These are phyloP conservation scores for Antennarius striatus DNA, from an alignment of 2,113 vertebrate genomes.

Conservation along the genomic window DNA sequence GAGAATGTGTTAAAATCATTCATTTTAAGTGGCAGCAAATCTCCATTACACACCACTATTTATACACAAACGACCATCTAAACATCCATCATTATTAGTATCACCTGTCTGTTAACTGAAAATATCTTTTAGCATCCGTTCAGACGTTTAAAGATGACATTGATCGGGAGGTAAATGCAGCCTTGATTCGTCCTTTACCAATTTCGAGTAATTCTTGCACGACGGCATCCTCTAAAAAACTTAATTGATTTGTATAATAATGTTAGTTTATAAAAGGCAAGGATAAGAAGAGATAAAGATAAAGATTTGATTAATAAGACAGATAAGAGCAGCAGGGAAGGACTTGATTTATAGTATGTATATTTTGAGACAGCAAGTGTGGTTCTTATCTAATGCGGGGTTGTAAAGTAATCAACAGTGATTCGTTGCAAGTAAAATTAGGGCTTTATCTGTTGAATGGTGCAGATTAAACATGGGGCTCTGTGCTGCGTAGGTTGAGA, in stretches of 20 bases:
- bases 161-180: too few species aligned
- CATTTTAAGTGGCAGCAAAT: too few species aligned
- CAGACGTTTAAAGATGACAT: too few species aligned
- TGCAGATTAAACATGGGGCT: conserved; percentile 45
- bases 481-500: conserved; percentile 28
- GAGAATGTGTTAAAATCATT: too few species aligned
- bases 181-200: too few species aligned
- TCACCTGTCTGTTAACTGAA: too few species aligned
- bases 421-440: conserved; percentile 44
- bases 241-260: conserved; percentile 52
- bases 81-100: too few species aligned
- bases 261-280: conserved; percentile 40
- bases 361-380: conserved; percentile 22
- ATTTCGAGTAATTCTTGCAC: conserved; percentile 13
- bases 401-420: conserved; percentile 50
- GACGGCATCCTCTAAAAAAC: conserved; percentile 16
- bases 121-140: too few species aligned
- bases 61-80: too few species aligned
- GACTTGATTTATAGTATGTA: conserved; percentile 50
- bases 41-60: too few species aligned
- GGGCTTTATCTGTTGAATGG: conserved; percentile 48
- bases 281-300: conserved; percentile 41
- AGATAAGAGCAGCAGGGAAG: conserved; percentile 51
- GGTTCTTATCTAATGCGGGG: conserved; percentile 42
- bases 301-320: conserved; percentile 46